Evolutionary conservation across 2,113 vertebrate genomes (phyloP).

Genomic region (Urocitellus parryii): DNA sequence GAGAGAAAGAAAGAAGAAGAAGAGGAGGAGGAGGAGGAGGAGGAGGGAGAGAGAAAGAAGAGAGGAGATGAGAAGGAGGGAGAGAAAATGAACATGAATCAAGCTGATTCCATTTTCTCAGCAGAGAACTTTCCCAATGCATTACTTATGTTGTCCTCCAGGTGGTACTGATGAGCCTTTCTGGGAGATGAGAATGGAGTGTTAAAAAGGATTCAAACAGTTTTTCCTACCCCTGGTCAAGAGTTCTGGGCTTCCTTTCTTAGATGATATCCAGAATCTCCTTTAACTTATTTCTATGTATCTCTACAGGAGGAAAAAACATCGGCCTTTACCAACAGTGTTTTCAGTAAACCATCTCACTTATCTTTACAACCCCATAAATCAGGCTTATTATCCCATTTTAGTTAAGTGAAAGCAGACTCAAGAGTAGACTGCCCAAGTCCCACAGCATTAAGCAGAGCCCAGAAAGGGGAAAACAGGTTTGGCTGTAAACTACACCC

Average conservation of each 20-base stretch:
- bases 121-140: neutral
- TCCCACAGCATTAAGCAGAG: neutral
- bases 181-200: neutral
- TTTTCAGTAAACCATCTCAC: constrained; percentile 36
- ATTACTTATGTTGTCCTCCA: constrained; percentile 45
- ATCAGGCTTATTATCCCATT: constrained; percentile 1
- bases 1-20: too few relatives aligned
- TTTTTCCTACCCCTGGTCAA: constrained; percentile 35
- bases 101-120: too few relatives aligned
- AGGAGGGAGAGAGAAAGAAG: too few relatives aligned
- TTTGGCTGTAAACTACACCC: neutral
- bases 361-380: constrained; percentile 14
- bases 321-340: neutral
- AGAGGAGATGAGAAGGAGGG: too few relatives aligned
- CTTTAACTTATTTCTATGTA: constrained; percentile 27
- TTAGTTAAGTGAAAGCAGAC: constrained; percentile 2
- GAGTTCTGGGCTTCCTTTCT: constrained; percentile 48
- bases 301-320: neutral
- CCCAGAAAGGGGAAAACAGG: constrained; percentile 1
- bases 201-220: neutral
- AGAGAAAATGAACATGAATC: too few relatives aligned
- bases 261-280: neutral
- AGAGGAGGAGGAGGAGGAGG: too few relatives aligned
- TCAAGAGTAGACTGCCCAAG: neutral
- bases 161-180: constrained; percentile 36